Base-by-base conservation (phyloP, 2,113 vertebrate genomes). In the Syngnathus scovelli region DNA sequence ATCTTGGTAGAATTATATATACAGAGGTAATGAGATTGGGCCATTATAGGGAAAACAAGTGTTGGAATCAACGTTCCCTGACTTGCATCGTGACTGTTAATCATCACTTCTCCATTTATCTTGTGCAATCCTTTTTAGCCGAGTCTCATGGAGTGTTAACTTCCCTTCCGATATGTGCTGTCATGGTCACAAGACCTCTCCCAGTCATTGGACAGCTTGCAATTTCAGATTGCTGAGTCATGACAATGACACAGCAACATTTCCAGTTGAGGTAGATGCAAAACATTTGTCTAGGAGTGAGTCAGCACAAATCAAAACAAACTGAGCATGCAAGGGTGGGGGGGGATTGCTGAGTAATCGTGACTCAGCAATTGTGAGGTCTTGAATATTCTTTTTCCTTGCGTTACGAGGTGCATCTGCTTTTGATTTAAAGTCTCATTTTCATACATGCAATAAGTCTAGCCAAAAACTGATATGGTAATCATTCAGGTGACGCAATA, bases 191-290 rank as follows among this genome's bases (percentile, higher is more conserved):
- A 19, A 59, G 66, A 65, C 41, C 44, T 38, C 18, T 54, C 13
- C 60, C 4, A 2, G 3, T 12, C 4, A 10, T 18, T 38, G 6
- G n/a, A 36, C 23, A 41, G 59, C 3, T 27, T 23, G 51, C 61
- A 10, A 36, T 27, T 23, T n/a, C 39, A 39, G 12, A 66, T 54
- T 52, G 77, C 76, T 73, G 72, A 81, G 65, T 86, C 81, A 81
- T 67, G 65, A 64, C 76, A 56, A 41, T 78, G 78, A 85, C 74
- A 41, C 64, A n/a, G 75, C 74, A 72, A 6, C 75, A 72, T 71
- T 11, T 11, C 8, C n/a, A 10, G 10, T 3, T 52, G 19, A 49
- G 10, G 8, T 2, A 48, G 19, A 43, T 13, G 1, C 0, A 13
- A 61, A 13, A 6, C 41, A 15, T 23, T 44, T 39, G 27, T 33